Conservation (phyloP, 2,113 vertebrate species). For the Thalassoma bifasciatum region DNA sequence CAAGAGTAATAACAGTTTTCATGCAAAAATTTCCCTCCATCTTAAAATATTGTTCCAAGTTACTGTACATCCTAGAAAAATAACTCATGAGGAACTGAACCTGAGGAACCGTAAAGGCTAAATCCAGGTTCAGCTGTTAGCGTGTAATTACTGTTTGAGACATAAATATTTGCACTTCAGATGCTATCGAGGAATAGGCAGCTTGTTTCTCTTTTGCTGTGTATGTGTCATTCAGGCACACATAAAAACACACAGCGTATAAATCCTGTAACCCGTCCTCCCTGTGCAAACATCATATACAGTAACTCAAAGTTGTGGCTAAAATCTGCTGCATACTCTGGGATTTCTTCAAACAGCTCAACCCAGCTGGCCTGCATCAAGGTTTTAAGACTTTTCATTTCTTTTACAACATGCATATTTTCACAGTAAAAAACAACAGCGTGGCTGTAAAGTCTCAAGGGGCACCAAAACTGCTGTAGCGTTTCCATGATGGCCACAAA, state of each 20-base stretch:
- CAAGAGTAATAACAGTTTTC: too few species aligned
- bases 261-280: constrained; percentile 25
- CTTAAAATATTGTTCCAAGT: background rate
- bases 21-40: too few species aligned
- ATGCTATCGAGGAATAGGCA: constrained; percentile 36
- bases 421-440: constrained; percentile 21
- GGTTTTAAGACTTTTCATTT: constrained; percentile 35
- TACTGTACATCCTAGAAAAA: background rate
- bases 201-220: constrained; percentile 36
- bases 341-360: constrained; percentile 23
- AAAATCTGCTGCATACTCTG: background rate
- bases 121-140: too few species aligned
- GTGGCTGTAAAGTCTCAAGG: constrained; percentile 9
- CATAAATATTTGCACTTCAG: constrained; percentile 38
- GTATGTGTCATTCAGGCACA: background rate
- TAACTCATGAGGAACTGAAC: background rate
- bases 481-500: constrained; percentile 23
- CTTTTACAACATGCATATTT: constrained; percentile 39
- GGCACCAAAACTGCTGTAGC: constrained; percentile 16
- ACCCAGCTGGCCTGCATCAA: constrained; percentile 8
- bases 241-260: constrained; percentile 6
- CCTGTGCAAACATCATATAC: constrained; percentile 4
- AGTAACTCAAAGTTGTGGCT: constrained; percentile 7
- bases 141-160: background rate
- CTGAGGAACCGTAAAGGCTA: background rate